Evolutionary conservation across 2,113 vertebrate genomes (phyloP), one percentile per base, ranked within the genome.

Genomic region (Megatriorchis doriae): DNA sequence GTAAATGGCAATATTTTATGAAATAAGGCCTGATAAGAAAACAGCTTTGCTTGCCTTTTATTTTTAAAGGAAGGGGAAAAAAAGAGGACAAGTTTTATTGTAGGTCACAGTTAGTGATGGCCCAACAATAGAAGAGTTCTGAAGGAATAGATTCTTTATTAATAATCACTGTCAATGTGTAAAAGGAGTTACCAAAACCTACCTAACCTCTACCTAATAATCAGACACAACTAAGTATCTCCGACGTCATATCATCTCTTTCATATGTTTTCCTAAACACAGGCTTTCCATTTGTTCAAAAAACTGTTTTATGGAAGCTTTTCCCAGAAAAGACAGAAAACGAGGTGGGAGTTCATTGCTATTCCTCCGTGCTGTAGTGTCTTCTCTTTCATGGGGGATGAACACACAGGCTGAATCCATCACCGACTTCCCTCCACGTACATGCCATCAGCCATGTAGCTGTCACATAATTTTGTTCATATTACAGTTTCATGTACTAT

Each of bases 241-340:
- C 40, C 14, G 19, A 1, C 2, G 4, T 22, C 42, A 17, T 19
- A 16, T 16, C 12, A 36, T 16, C 8, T 61, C 7, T 40, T 36
- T 27, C 32, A 29, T 0, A 0, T 6, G 0, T 21, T 77, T 52
- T 45, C 53, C 7, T 18, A 10, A 71, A 43, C 26, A 40, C 2
- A 43, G 12, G 1, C 12, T 81, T 70, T 36, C 40, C 10, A 5
- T 75, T 50, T 82, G 5, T 34, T 88, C 21, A 71, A 52, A 81
- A 59, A 62, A 12, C 61, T 32, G 13, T 3, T 82, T 91, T 25
- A 10, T 11, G 21, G 32, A n/a, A 36, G 5, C 6, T 77, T 83
- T 80, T 70, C 23, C 36, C 77, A 70, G 45, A 21, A 81, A 66
- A 86, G 40, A 13, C 21, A 53, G 72, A 45, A 81, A 52, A 32